Conservation (phyloP, 2,888 invertebrate species). For the Pseudoips prasinana region DNA sequence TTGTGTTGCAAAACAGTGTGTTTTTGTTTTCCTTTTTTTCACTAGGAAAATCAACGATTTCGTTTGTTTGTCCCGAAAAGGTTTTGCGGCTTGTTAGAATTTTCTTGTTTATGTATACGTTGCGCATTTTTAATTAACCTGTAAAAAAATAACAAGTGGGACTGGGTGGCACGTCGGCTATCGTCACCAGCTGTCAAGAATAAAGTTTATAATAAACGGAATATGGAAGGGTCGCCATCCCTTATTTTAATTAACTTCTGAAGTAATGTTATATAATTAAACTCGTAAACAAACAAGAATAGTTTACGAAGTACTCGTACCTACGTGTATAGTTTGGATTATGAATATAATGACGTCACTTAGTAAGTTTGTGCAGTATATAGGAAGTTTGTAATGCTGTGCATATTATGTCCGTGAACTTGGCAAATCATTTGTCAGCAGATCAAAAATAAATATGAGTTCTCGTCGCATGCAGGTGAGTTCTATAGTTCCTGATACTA, state of each 20-base stretch:
- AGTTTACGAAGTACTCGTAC: constrained; percentile 19
- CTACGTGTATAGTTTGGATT: constrained; percentile 34
- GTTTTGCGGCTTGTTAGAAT: constrained; percentile 25
- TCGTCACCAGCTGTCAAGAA: constrained; percentile 46
- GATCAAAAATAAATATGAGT: too few relatives aligned
- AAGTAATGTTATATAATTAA: constrained; percentile 46
- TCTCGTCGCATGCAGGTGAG: too few relatives aligned
- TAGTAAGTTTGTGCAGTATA: too few relatives aligned
- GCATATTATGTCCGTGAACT: too few relatives aligned
- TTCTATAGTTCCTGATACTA: too few relatives aligned
- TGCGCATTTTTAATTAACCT: constrained; percentile 29
- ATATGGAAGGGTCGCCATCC: constrained; percentile 35
- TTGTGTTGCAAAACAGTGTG: too few relatives aligned
- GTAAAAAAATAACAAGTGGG: constrained; percentile 16
- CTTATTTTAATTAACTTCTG: constrained; percentile 54
- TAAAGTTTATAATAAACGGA: constrained; percentile 38
- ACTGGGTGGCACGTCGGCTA: background rate
- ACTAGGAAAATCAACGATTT: constrained; percentile 8
- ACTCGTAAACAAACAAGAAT: constrained; percentile 46
- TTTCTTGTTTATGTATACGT: constrained; percentile 33
- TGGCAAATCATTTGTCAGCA: too few relatives aligned
- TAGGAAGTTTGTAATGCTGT: too few relatives aligned
- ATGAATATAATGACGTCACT: constrained; percentile 29
- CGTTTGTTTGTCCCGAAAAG: constrained; percentile 23
- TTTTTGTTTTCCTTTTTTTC: too few relatives aligned